These are phyloP conservation scores for Brachionus koreanus DNA, from an alignment of 1,140 invertebrate genomes.

Conservation along the genomic window DNA sequence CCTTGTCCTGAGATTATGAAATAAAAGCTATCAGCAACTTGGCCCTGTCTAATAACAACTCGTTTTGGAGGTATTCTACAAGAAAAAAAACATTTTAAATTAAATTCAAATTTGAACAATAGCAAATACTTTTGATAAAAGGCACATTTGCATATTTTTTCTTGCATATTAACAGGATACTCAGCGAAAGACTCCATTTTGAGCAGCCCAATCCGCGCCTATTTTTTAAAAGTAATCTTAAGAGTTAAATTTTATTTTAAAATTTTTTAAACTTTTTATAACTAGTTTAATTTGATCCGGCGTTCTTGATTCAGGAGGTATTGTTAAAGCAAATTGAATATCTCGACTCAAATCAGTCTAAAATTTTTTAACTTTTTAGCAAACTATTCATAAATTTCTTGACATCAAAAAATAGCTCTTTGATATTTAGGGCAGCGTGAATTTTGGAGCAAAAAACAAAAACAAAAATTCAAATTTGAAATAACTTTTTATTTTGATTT, in stretches of 20 bases:
- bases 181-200: constrained; percentile 50
- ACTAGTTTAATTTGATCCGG: constrained; percentile 55
- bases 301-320: constrained; percentile 50
- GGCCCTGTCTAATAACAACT: constrained; percentile 50
- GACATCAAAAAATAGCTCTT: neutral
- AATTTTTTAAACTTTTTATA: constrained; percentile 9
- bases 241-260: neutral
- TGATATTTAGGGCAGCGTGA: too few species aligned
- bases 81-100: neutral
- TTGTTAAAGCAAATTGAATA: constrained; percentile 51
- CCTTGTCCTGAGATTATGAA: constrained; percentile 52
- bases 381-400: neutral
- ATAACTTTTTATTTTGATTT: too few species aligned
- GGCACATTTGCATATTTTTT: constrained; percentile 50
- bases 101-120: neutral
- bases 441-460: too few species aligned
- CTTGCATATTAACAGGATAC: constrained; percentile 51
- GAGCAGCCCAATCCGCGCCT: constrained; percentile 50
- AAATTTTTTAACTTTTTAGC: neutral
- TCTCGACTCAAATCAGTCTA: constrained; percentile 55
- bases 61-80: constrained; percentile 50
- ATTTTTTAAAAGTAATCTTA: neutral
- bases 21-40: constrained; percentile 53
- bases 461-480: too few species aligned
- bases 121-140: constrained; percentile 53